Evolutionary conservation across 2,113 vertebrate genomes (phyloP), one percentile per base, ranked within the genome.

Genomic region (Circaetus gallicus): DNA sequence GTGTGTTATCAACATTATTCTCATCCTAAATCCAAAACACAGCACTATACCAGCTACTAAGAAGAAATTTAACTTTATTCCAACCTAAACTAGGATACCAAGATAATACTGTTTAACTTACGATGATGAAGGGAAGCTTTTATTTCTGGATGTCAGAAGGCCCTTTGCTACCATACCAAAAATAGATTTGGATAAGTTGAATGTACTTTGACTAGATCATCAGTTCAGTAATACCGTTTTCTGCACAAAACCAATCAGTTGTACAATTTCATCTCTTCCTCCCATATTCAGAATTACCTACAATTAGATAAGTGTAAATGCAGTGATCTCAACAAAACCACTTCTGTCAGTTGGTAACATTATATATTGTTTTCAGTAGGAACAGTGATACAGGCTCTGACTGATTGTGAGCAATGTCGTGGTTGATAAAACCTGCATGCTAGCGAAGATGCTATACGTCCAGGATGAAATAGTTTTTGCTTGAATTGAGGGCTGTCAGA

Each of bases 231-330:
- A 13, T 20, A 28, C 13, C 28, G 38, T 31, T 65, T 96, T 73
- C 47, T 82, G 25, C 82, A 15, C 61, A 47, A 14, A 85, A 42
- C 3, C 56, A 20, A 15, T 25, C 56, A 34, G 47, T 45, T 4
- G 4, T 65, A 53, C 49, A 40, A 6, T 56, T 78, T 61, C 1
- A 31, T 32, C 32, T 78, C 40, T n/a, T 52, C 34, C 40, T 80
- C 36, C 8, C 4, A 1, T n/a, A 6, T 24, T 43, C 40, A 77
- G 58, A 50, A 12, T 50, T 45, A 5, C 13, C 0, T 12, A 9
- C 18, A 43, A 0, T 71, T 34, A 24, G 69, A 50, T 22, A 36
- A n/a, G 29, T 71, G 69, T 43, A 26, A 81, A 8, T 85, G 43
- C 47, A 87, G 40, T 16, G 29, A 6, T 15, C 36, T 1, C 66